A percentile compares a stretch with the other conserved stretches of the same genome.
These are phyloP conservation scores for Drosophila bocki DNA, from an alignment of 1,140 invertebrate species.

Conservation along the genomic window DNA sequence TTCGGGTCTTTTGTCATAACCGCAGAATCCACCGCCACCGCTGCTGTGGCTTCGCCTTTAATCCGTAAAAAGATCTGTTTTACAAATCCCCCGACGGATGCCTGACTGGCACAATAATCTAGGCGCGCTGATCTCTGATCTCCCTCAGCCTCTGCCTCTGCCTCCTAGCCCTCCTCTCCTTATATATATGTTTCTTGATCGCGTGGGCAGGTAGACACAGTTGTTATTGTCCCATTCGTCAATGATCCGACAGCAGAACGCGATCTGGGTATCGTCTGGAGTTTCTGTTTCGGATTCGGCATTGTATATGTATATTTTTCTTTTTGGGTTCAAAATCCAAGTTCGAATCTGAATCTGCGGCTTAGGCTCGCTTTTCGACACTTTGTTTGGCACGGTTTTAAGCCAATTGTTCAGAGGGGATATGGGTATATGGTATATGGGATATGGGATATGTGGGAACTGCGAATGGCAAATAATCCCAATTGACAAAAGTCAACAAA, in stretches of 20 bases:
- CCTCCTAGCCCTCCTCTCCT: background rate
- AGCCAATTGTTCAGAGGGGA: slow-evolving; percentile 70
- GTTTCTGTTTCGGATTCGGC: slow-evolving; percentile 10
- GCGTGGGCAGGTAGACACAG: slow-evolving; percentile 75
- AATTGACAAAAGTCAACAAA: slow-evolving; percentile 83
- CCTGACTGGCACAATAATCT: slow-evolving; percentile 64
- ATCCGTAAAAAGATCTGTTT: slow-evolving; percentile 80
- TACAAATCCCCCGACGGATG: slow-evolving; percentile 68
- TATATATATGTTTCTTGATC: slow-evolving; percentile 33
- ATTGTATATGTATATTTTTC: background rate
- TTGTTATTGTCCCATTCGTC: slow-evolving; percentile 52
- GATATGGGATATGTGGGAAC: background rate
- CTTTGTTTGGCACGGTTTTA: slow-evolving; percentile 80
- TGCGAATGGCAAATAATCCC: slow-evolving; percentile 56
- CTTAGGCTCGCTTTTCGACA: slow-evolving; percentile 81
- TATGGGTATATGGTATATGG: background rate
- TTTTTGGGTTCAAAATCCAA: slow-evolving; percentile 39
- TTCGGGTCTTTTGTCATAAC: slow-evolving; percentile 49
- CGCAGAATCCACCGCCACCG: slow-evolving; percentile 47
- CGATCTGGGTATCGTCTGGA: slow-evolving; percentile 34
- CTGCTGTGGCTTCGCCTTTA: slow-evolving; percentile 66
- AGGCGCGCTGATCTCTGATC: slow-evolving; percentile 75
- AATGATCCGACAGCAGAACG: slow-evolving; percentile 47
- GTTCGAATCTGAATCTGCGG: slow-evolving; percentile 33
- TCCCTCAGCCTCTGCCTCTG: slow-evolving; percentile 9